Evolutionary conservation across 2,797 vertebrate genomes (phyloP).

Genomic region (Cottoperca gobio): DNA sequence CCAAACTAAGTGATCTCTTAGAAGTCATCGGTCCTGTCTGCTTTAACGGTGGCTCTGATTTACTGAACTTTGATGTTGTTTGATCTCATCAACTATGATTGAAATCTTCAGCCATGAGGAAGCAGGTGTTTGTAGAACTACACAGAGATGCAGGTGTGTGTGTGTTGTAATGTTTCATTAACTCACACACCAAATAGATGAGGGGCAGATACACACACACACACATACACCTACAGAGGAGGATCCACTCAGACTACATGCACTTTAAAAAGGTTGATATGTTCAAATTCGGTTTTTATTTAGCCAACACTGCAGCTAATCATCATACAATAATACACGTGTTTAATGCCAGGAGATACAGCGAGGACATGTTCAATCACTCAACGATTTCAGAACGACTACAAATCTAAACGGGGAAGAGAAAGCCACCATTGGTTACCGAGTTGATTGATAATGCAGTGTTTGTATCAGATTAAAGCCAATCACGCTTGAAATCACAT

Average conservation of each 20-base stretch:
- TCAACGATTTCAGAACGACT: conserved; percentile 13
- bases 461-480: conserved; percentile 22
- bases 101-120: background rate
- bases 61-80: background rate
- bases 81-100: accelerated
- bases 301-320: conserved; percentile 17
- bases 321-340: conserved; percentile 23
- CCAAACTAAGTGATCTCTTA: background rate
- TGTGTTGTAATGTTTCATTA: conserved; percentile 1
- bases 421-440: conserved; percentile 64
- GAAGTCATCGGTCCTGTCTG: background rate
- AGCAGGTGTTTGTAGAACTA: conserved; percentile 2
- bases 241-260: conserved; percentile 46
- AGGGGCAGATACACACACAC: background rate
- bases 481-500: background rate
- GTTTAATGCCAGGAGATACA: conserved; percentile 18
- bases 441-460: conserved; percentile 31
- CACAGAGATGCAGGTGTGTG: background rate
- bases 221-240: background rate
- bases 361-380: conserved; percentile 3
- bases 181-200: background rate
- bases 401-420: conserved; percentile 26
- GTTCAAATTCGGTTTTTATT: conserved; percentile 38
- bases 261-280: background rate
- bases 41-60: conserved; percentile 3